phyloP scores from a whole-genome alignment of 1,140 invertebrate genomes.

The Teleopsis dalmanni region DNA sequence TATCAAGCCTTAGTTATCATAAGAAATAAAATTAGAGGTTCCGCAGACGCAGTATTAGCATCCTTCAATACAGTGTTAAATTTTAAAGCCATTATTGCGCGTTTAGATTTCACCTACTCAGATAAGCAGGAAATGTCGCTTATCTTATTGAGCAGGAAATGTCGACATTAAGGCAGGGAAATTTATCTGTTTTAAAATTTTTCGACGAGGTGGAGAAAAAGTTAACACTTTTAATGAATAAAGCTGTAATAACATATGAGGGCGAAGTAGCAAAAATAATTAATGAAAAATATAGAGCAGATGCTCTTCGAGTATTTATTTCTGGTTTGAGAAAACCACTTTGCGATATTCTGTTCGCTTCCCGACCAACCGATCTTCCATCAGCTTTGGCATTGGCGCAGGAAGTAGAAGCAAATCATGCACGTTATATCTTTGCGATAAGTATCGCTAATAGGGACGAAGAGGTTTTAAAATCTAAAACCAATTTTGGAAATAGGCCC shows the following conservation, averaged over 20 bases:
- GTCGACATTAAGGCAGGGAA: slow-evolving; percentile 13
- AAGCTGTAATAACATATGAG: slow-evolving; percentile 13
- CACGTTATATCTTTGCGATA: slow-evolving; percentile 8
- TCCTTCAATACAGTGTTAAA: slow-evolving; percentile 15
- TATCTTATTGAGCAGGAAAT: slow-evolving; percentile 17
- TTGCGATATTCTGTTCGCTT: slow-evolving; percentile 9
- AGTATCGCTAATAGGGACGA: slow-evolving; percentile 5
- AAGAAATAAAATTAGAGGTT: slow-evolving; percentile 14
- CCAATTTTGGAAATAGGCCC: slow-evolving; percentile 1
- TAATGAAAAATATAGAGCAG: slow-evolving; percentile 10
- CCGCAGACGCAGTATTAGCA: slow-evolving; percentile 7
- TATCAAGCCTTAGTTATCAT: slow-evolving; percentile 12
- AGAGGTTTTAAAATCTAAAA: neutral
- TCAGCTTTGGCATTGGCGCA: slow-evolving; percentile 11
- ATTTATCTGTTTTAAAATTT: slow-evolving; percentile 9
- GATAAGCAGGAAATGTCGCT: slow-evolving; percentile 15
- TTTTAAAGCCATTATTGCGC: slow-evolving; percentile 18
- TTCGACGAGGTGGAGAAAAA: slow-evolving; percentile 20
- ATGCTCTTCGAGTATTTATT: slow-evolving; percentile 11
- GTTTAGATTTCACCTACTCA: slow-evolving; percentile 17
- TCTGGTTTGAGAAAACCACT: neutral
- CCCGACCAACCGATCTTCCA: slow-evolving; percentile 12
- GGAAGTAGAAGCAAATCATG: slow-evolving; percentile 13
- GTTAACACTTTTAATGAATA: slow-evolving; percentile 18
- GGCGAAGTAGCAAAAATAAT: neutral